phyloP scores from a whole-genome alignment of 2,888 invertebrate species.

The Heliconius cydno region DNA sequence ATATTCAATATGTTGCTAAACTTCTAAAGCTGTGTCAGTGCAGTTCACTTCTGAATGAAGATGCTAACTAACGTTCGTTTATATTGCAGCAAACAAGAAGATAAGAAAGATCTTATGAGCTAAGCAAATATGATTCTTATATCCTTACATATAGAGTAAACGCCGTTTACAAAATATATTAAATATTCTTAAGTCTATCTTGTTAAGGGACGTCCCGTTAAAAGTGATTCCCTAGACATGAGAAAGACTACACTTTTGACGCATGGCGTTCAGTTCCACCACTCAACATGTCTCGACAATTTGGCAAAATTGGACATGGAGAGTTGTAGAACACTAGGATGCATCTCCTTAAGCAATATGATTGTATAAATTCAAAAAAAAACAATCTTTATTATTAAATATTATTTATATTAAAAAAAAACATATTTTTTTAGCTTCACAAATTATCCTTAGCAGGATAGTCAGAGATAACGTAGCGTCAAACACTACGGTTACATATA shows the following conservation, averaged over 20 bases:
- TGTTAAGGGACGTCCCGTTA: constrained; percentile 24
- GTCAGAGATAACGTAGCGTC: too few species aligned
- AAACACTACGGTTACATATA: too few species aligned
- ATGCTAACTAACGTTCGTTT: background rate
- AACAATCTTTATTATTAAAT: too few species aligned
- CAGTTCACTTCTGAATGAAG: background rate
- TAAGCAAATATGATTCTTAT: constrained; percentile 4
- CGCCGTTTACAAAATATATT: background rate
- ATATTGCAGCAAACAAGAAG: background rate
- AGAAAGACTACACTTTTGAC: background rate
- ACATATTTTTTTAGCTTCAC: too few species aligned
- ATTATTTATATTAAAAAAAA: too few species aligned
- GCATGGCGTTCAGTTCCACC: background rate
- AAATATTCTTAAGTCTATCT: background rate
- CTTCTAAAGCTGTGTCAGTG: background rate
- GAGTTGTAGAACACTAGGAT: too few species aligned
- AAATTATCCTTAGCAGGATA: too few species aligned
- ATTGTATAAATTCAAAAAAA: too few species aligned
- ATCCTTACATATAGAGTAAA: background rate
- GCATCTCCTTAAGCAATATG: too few species aligned
- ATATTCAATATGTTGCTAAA: background rate
- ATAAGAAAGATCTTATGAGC: background rate
- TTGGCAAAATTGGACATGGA: background rate
- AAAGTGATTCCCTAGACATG: constrained; percentile 29
- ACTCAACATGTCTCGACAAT: background rate